Evolutionary conservation across 2,797 vertebrate species (phyloP).

Genomic region (Otolemur crassicaudatus): DNA sequence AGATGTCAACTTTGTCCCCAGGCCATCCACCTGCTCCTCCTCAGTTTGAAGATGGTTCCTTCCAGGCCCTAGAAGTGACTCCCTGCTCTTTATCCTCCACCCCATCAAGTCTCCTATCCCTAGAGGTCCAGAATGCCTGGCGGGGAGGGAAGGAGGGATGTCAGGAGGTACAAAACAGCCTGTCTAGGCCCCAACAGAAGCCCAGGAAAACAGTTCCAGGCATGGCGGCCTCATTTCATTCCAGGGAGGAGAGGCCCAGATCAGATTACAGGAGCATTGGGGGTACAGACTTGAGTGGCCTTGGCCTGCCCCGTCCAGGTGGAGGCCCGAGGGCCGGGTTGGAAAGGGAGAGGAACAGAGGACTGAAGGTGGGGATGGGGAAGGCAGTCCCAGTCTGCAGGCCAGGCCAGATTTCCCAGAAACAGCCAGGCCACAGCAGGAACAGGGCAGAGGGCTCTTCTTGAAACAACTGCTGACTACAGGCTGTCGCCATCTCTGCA

Average conservation of each 20-base stretch:
- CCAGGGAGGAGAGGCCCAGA: background rate
- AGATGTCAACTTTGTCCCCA: background rate
- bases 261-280: background rate
- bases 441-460: slow-evolving; percentile 8
- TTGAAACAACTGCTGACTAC: background rate
- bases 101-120: background rate
- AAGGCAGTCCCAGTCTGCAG: background rate
- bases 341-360: background rate
- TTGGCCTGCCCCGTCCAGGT: background rate
- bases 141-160: background rate
- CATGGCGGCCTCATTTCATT: background rate
- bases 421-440: background rate
- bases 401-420: background rate
- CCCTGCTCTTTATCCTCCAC: background rate
- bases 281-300: background rate
- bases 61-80: background rate
- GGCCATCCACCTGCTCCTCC: background rate
- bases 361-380: background rate
- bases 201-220: background rate
- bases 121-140: background rate
- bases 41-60: background rate
- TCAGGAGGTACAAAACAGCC: background rate
- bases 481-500: slow-evolving; percentile 83
- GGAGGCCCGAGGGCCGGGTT: background rate
- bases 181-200: background rate